Base-by-base conservation (phyloP, 1,140 invertebrate species). In the Drosophila punjabiensis region DNA sequence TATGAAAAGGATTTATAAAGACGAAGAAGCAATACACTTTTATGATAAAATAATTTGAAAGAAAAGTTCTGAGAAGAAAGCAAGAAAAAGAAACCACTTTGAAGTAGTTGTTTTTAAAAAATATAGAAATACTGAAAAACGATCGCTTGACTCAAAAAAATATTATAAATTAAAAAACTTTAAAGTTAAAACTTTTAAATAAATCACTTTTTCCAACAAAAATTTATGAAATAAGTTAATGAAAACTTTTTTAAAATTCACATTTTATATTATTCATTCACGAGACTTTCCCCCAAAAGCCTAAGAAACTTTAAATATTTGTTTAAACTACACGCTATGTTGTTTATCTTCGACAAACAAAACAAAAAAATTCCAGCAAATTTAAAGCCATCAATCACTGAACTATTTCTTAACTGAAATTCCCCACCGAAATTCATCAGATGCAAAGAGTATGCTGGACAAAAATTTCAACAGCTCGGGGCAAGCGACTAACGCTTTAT, bases 401-500 rank as follows among this genome's bases (percentile, higher is more conserved):
- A 74, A 62, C 47, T 74, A 75, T 75, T 61, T 74, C 56, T 75
- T 74, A 74, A 75, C 56, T 74, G 35, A 74, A 52, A 61, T 75
- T 56, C 74, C 48, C 53, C 43, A 53, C 13, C 39, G 39, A 76
- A 77, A 76, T 61, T 59, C 74, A 77, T 77, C 66, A 60, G 41
- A 28, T 32, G 47, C 33, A 55, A 37, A 55, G 74, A 58, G 73
- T 68, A 74, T 74, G 47, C 20, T 43, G 47, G 33, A 67, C n/a
- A 70, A 56, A 58, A 71, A 70, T 65, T 47, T 66, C 67, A 69
- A 65, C 76, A 68, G 82, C 56, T 64, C 28, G 11, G 35, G 63
- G 81, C 56, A 24, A 67, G 69, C 66, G 76, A 82, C 81, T 82
- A 85, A 82, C 74, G 82, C 62, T 79, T 85, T 89, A 89, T 89